These are phyloP conservation scores for Myotis yumanensis DNA, from an alignment of 2,113 vertebrate genomes.

Conservation along the genomic window DNA sequence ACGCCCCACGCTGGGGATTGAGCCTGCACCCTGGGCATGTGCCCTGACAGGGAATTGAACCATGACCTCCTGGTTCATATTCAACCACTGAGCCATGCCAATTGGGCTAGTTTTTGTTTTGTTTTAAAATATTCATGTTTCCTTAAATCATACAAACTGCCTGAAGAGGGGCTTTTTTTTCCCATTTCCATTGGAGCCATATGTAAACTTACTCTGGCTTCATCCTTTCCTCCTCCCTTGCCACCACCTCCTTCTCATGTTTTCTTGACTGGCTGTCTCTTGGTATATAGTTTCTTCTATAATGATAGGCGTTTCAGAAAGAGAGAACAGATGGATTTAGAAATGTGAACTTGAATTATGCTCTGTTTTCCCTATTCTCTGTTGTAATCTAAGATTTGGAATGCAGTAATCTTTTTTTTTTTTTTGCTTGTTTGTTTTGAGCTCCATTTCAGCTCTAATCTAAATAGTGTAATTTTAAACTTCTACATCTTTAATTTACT, in stretches of 20 bases:
- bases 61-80: too few species aligned
- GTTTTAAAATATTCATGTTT: background rate
- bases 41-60: too few species aligned
- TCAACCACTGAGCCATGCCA: too few species aligned
- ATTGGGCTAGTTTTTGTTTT: background rate
- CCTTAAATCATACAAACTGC: background rate
- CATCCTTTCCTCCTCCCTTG: background rate
- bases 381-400: constrained; percentile 54
- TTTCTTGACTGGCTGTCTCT: background rate
- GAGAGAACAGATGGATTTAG: constrained; percentile 43
- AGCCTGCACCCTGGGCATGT: too few species aligned
- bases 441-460: constrained; percentile 31
- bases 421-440: background rate
- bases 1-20: too few species aligned
- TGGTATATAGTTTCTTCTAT: background rate
- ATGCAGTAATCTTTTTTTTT: constrained; percentile 11
- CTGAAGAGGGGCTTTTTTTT: background rate
- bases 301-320: background rate
- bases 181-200: background rate
- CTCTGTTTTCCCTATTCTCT: constrained; percentile 11
- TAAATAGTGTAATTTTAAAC: constrained; percentile 9
- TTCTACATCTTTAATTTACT: constrained; percentile 7
- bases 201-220: background rate
- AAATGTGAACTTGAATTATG: constrained; percentile 45
- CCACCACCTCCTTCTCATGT: background rate